Conservation (phyloP, 2,113 vertebrate species). For the Notothenia rossii region DNA sequence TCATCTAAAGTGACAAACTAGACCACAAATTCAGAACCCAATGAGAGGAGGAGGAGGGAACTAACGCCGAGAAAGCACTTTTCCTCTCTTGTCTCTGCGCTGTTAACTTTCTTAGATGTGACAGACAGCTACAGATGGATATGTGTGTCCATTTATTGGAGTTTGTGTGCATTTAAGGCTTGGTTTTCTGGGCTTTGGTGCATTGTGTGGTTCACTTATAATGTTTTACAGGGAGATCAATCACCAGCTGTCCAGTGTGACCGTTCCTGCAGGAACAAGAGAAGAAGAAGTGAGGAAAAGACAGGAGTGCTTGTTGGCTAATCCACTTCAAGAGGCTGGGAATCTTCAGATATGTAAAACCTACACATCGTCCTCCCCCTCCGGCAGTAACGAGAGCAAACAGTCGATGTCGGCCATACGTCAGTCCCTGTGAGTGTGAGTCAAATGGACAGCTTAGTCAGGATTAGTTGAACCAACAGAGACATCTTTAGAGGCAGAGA, state of each 20-base stretch:
- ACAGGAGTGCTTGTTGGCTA: slow-evolving; percentile 64
- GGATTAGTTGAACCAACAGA: slow-evolving; percentile 78
- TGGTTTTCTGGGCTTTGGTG: slow-evolving; percentile 47
- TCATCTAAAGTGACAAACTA: background rate
- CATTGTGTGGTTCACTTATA: slow-evolving; percentile 36
- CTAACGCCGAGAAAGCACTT: background rate
- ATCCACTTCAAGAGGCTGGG: slow-evolving; percentile 47
- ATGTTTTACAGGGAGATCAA: slow-evolving; percentile 37
- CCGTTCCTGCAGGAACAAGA: slow-evolving; percentile 31
- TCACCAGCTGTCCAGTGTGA: slow-evolving; percentile 60
- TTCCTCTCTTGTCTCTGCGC: slow-evolving; percentile 66
- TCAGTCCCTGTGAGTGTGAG: slow-evolving; percentile 47
- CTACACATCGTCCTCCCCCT: background rate
- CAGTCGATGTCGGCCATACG: slow-evolving; percentile 36
- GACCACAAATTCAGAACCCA: background rate
- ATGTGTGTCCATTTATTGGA: slow-evolving; percentile 42
- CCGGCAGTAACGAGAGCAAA: slow-evolving; percentile 43
- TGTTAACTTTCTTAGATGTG: slow-evolving; percentile 78
- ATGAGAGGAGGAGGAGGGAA: too few species aligned
- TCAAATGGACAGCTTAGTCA: slow-evolving; percentile 75
- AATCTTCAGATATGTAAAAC: background rate
- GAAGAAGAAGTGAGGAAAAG: slow-evolving; percentile 22
- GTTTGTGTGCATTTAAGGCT: background rate
- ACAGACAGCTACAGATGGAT: slow-evolving; percentile 80
- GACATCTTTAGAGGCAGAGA: slow-evolving; percentile 65